Percentiles rank a stretch among this genome's conserved stretches.
Evolutionary conservation across 2,113 vertebrate genomes (phyloP).

Genomic region (Peromyscus leucopus): DNA sequence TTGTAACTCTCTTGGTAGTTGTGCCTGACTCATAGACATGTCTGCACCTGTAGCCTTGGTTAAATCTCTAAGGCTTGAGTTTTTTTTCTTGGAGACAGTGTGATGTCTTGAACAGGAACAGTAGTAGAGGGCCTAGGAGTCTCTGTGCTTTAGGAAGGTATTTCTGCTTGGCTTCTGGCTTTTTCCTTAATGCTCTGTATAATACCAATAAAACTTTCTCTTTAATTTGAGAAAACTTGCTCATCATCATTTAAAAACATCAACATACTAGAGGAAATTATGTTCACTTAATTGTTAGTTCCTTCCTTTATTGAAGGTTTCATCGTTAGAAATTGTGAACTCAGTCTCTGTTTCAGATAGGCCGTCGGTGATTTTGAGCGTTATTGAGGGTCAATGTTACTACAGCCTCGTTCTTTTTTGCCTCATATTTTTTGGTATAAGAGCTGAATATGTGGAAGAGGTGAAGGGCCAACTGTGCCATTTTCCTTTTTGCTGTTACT

Average conservation of each 20-base stretch:
- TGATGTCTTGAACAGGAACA: not conserved
- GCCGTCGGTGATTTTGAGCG: not conserved
- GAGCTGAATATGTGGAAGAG: not conserved
- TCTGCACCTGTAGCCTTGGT: not conserved
- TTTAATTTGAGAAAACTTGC: constrained; percentile 48
- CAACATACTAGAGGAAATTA: not conserved
- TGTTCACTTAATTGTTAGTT: not conserved
- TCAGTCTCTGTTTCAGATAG: not conserved
- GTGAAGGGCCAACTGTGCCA: not conserved
- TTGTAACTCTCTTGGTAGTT: not conserved
- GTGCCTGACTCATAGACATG: not conserved
- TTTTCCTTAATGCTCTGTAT: not conserved
- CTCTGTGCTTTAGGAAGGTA: not conserved
- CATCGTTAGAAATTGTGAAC: not conserved
- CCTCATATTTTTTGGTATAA: not conserved
- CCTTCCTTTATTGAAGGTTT: not conserved
- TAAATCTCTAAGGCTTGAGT: not conserved
- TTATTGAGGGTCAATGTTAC: not conserved
- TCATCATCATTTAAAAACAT: not conserved
- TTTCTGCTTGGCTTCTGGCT: not conserved
- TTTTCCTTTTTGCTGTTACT: constrained; percentile 4
- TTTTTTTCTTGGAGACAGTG: not conserved
- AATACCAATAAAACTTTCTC: not conserved
- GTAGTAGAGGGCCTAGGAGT: not conserved
- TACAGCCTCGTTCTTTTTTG: not conserved